These are phyloP conservation scores for Burhinus oedicnemus DNA, from an alignment of 2,113 vertebrate species.

Conservation along the genomic window DNA sequence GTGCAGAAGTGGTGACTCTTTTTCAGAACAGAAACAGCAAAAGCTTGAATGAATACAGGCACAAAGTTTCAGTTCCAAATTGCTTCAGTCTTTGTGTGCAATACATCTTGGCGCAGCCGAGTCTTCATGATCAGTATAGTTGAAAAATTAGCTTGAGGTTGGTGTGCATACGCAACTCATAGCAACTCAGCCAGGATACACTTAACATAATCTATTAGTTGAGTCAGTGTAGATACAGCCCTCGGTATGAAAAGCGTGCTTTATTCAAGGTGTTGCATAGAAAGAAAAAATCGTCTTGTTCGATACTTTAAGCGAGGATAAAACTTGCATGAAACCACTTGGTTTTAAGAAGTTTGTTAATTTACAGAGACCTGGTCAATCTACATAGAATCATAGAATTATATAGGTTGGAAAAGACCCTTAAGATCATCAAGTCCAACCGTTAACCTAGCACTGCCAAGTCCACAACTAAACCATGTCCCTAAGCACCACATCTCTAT, in stretches of 20 bases:
- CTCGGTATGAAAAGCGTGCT: not conserved
- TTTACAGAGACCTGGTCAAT: not conserved
- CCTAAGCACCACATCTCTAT: too few relatives aligned
- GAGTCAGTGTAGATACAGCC: not conserved
- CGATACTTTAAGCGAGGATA: not conserved
- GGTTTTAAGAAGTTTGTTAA: not conserved
- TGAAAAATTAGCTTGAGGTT: not conserved
- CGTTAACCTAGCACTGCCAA: not conserved
- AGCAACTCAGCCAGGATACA: not conserved
- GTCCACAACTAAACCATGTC: not conserved
- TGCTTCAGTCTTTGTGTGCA: not conserved
- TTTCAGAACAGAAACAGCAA: not conserved
- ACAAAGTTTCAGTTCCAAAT: not conserved
- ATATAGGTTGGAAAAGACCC: not conserved
- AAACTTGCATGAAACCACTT: not conserved
- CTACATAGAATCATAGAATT: not conserved
- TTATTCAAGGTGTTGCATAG: not conserved
- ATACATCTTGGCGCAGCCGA: not conserved
- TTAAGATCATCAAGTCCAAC: not conserved
- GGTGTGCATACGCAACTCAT: not conserved
- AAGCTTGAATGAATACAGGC: not conserved
- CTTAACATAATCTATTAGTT: not conserved
- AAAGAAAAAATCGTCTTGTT: not conserved
- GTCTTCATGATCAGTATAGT: not conserved
- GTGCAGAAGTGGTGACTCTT: not conserved